Percentiles rank a stretch among this genome's conserved stretches.
Conservation (phyloP, 1,140 invertebrate species). For the Sarcophaga bullata region DNA sequence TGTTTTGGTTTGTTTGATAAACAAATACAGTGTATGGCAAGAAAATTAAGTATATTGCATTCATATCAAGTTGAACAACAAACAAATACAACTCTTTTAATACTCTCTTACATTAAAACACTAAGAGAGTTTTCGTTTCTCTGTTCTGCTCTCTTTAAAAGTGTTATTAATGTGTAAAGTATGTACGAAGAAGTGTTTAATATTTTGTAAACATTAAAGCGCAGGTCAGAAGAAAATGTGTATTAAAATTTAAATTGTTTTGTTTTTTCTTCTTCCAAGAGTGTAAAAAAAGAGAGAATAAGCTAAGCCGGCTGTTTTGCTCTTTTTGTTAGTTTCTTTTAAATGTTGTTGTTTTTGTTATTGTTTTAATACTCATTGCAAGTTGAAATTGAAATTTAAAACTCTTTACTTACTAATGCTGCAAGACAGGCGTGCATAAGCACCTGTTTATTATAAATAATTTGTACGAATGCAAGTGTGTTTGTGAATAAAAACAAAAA, state of each 20-base stretch:
- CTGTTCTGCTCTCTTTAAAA: not conserved
- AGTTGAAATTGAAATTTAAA: constrained; percentile 2
- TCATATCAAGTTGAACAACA: too few species aligned
- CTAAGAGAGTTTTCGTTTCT: not conserved
- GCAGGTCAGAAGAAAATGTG: not conserved
- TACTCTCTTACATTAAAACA: not conserved
- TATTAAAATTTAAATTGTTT: not conserved
- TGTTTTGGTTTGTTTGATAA: too few species aligned
- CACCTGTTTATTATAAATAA: constrained; percentile 1
- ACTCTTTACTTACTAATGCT: constrained; percentile 27
- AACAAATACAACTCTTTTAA: too few species aligned
- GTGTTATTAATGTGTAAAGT: not conserved
- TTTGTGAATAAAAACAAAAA: not conserved
- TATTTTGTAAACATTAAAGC: not conserved
- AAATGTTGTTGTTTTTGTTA: not conserved
- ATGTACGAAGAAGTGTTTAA: not conserved
- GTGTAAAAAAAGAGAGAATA: not conserved
- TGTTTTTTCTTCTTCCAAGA: too few species aligned
- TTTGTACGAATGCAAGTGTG: not conserved
- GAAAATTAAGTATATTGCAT: too few species aligned
- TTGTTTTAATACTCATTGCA: not conserved
- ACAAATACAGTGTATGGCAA: too few species aligned
- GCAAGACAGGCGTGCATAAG: constrained; percentile 1
- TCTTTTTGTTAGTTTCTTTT: not conserved
- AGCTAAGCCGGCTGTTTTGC: constrained; percentile 1